Base-by-base conservation (phyloP, 2,888 invertebrate species). In the Lampropteryx suffumata region DNA sequence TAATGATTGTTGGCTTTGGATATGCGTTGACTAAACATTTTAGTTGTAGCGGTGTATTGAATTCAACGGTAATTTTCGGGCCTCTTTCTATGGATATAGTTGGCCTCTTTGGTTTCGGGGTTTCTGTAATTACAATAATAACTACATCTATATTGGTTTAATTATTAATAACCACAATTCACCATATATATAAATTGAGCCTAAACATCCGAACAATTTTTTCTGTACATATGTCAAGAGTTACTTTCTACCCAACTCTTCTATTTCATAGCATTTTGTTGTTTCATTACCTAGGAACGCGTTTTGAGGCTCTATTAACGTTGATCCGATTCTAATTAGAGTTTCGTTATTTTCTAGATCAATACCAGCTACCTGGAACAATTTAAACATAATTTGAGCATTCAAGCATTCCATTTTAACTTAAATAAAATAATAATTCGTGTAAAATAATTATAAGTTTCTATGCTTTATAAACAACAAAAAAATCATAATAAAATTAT, bases 21-120 rank as follows among this genome's bases (percentile, higher is more conserved):
- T 30, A 50, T 7, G 44, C 50, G 1, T 24, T 21, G 5, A 50
- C 44, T 2, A 11, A 26, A 34, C 50, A 50, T 50, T 50, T 45
- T 1, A 50, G 29, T 34, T 30, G 44, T 24, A 44, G 11, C 0
- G 29, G 12, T 2, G 44, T 35, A 26, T 39, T 35, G 1, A 17
- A 9, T 0, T 44, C 44, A n/a, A 40, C 35, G 0, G 10, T 12
- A 8, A 50, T 50, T 40, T 34, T 44, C 5, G 50, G 39, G 8
- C 11, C 7, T 12, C 34, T 24, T 14, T 44, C 44, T 17, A 50
- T 50, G 4, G 14, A 17, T 28, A 34, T n/a, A 11, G 4, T 44
- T 13, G 50, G 50, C 34, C 21, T 39, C 10, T 1, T 43, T 11
- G 13, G 4, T 34, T 7, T 39, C 17, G 26, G 21, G 30, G 13